A percentile compares a stretch with the other conserved stretches of the same genome.
phyloP scores from a whole-genome alignment of 2,888 invertebrate genomes.

The Alentia gelatinosa region DNA sequence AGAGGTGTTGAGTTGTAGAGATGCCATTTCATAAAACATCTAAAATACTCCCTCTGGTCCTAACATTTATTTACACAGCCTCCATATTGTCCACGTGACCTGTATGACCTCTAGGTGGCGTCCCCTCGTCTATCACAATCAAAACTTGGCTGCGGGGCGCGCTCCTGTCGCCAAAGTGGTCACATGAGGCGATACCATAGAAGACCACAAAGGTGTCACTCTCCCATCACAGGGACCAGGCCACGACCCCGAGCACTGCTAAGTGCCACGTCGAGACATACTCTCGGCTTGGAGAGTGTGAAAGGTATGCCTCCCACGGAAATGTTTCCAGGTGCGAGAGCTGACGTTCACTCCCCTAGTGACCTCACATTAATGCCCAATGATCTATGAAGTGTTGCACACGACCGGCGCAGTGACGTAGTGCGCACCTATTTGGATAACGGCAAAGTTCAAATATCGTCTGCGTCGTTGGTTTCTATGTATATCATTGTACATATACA shows the following conservation, averaged over 20 bases:
- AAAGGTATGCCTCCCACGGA: constrained; percentile 9
- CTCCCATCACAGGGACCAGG: neutral
- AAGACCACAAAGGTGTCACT: neutral
- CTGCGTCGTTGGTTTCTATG: too few species aligned
- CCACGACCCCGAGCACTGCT: neutral
- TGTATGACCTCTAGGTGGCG: neutral
- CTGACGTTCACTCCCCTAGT: neutral
- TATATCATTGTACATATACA: too few species aligned
- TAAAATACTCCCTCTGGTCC: neutral
- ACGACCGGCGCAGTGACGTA: neutral
- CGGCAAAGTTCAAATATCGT: too few species aligned
- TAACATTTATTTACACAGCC: neutral
- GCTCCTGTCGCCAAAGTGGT: neutral
- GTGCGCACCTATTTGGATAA: neutral
- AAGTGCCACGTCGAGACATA: neutral
- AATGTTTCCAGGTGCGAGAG: neutral
- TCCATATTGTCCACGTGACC: neutral
- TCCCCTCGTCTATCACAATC: neutral
- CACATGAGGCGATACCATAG: neutral
- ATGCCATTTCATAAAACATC: neutral
- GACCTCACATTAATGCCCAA: neutral
- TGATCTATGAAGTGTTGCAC: neutral
- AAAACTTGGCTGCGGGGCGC: neutral
- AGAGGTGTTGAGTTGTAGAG: neutral
- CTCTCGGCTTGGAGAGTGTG: neutral